phyloP scores from a whole-genome alignment of 2,113 vertebrate genomes.

The Scomber scombrus region DNA sequence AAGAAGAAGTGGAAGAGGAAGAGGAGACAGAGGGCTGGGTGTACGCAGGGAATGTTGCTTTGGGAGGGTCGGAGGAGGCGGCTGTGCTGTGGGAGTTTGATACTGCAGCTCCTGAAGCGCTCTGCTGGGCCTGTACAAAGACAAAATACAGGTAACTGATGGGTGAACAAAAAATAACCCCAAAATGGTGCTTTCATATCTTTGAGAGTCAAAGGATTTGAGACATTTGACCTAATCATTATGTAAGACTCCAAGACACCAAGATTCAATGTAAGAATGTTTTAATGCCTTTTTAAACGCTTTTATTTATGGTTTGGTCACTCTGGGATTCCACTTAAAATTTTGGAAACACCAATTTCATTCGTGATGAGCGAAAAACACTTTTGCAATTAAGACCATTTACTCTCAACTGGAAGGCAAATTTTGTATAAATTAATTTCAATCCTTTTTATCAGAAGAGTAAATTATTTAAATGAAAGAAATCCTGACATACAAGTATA shows the following conservation, averaged over 20 bases:
- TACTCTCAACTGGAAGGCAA: no score
- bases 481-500: neutral
- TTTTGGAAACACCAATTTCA: no score
- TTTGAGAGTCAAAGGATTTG: neutral
- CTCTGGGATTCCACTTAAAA: no score
- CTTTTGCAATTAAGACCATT: no score
- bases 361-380: no score
- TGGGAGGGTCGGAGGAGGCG: conserved; percentile 92
- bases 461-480: neutral
- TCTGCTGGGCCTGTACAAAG: conserved; percentile 91
- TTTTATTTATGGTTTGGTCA: no score
- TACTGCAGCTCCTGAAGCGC: conserved; percentile 89
- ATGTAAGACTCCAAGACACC: neutral
- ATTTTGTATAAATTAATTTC: no score
- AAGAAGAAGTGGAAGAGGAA: conserved; percentile 89
- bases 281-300: neutral
- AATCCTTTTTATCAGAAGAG: neutral
- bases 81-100: conserved; percentile 92
- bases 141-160: conserved; percentile 33
- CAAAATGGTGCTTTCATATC: neutral
- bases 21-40: conserved; percentile 94
- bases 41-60: conserved; percentile 98
- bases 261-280: neutral
- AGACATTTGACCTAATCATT: neutral
- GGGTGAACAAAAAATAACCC: neutral